Evolutionary conservation across 2,113 vertebrate species (phyloP), one percentile per base, ranked within the genome.

Genomic region (Gymnobelideus leadbeateri): DNA sequence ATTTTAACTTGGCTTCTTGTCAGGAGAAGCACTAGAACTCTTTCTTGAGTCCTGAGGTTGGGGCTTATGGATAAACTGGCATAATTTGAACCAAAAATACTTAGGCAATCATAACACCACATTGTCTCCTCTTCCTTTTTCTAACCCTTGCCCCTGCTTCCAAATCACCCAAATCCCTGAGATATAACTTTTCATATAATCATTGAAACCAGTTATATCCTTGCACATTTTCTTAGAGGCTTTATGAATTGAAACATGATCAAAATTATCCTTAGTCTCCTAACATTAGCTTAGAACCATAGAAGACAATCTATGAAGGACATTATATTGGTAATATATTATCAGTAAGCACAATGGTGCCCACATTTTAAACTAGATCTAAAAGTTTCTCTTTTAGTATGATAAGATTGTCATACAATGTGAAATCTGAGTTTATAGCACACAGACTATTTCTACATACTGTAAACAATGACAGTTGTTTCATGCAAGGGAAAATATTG

Each of bases 1-100:
- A 93, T 91, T 93, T 93, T 77, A 92, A 90, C 37, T 91, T 95
- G 49, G 16, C 25, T 14, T 84, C 28, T 68, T 84, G 21, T 92
- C 46, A 91, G 8, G 31, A 89, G n/a, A 92, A 92, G 10, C 55
- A 94, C 43, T 84, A 21, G 0, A 84, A 91, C 2, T 94, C 1
- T 90, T 53, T 49, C 55, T 90, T 49, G 61, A 94, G 3, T 92
- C 47, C n/a, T 54, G 3, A 57, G 0, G 6, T 91, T 94, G 91
- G 89, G 37, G 1, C 43, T 25, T 94, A n/a, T 43, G 31, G n/a
- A 93, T 91, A 96, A 89, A 91, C 23, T 89, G 6, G 12, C 12
- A 43, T 89, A 93, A 84, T 21, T 93, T 84, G 52, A 93, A 1
- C 25, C 55, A 94, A 94, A 94, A 91, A 12, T 46, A 24, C 2